Evolutionary conservation across 2,113 vertebrate species (phyloP).

Genomic region (Bagarius yarrelli): DNA sequence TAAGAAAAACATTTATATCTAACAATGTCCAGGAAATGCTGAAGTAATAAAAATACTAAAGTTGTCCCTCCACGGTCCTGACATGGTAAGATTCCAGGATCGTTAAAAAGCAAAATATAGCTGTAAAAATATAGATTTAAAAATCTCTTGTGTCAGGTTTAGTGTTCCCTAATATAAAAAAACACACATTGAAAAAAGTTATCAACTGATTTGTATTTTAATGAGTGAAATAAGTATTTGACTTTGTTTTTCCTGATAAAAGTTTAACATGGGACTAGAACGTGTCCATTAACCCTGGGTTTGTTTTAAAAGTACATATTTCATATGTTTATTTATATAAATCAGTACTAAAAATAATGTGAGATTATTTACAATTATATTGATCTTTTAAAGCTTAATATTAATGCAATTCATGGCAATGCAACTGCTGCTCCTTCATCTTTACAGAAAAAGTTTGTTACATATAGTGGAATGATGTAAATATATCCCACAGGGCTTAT

Average conservation of each 20-base stretch:
- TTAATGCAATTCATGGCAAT: not conserved
- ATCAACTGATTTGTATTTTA: no score
- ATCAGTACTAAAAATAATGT: not conserved
- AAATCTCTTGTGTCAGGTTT: not conserved
- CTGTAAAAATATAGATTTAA: not conserved
- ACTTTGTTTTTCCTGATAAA: not conserved
- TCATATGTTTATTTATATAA: not conserved
- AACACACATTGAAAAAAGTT: no score
- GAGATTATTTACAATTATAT: not conserved
- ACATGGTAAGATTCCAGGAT: not conserved
- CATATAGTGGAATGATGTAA: not conserved
- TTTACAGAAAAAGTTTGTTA: not conserved
- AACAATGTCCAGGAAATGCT: not conserved
- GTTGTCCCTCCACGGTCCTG: no score
- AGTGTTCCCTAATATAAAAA: no score
- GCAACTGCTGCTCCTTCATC: not conserved
- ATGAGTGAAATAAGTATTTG: no score
- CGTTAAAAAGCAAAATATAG: not conserved
- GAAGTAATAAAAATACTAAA: not conserved
- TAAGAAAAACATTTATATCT: not conserved
- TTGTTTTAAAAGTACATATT: not conserved
- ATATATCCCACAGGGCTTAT: not conserved
- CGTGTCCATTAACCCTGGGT: not conserved
- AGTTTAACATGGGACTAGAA: not conserved
- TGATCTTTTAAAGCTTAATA: not conserved